Conservation (phyloP, 2,113 vertebrate species). For the Oncorhynchus mykiss region DNA sequence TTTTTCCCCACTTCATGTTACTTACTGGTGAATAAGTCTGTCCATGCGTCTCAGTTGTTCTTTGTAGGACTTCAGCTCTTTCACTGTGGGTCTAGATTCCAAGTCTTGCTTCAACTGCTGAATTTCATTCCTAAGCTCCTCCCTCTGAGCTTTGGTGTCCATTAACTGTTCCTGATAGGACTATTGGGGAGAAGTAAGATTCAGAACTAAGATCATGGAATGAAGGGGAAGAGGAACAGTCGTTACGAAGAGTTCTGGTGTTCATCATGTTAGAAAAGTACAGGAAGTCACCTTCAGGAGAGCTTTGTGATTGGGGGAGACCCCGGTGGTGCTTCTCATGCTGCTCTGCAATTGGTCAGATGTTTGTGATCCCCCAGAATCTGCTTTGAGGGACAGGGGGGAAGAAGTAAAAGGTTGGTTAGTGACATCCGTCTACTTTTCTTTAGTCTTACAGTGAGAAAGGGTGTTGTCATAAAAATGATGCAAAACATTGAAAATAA, state of each 20-base stretch:
- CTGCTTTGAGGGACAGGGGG: slow-evolving; percentile 67
- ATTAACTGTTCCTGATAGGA: slow-evolving; percentile 82
- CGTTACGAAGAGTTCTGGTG: no score
- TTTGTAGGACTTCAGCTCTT: slow-evolving; percentile 81
- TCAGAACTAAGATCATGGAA: neutral
- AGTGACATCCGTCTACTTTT: neutral
- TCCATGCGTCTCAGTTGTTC: slow-evolving; percentile 80
- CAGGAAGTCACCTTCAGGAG: slow-evolving; percentile 73
- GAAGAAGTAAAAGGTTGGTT: neutral
- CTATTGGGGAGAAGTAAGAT: slow-evolving; percentile 34
- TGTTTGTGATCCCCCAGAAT: slow-evolving; percentile 22
- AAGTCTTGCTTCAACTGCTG: slow-evolving; percentile 75
- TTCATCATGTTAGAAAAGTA: neutral
- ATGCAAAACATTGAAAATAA: neutral
- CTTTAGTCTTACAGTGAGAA: no score
- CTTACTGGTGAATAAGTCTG: slow-evolving; percentile 69
- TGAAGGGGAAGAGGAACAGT: no score
- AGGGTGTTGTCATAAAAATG: no score
- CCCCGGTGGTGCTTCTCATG: slow-evolving; percentile 51
- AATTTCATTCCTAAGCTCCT: slow-evolving; percentile 76
- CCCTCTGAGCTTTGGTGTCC: slow-evolving; percentile 71
- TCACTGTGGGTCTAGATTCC: slow-evolving; percentile 75
- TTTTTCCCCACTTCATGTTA: slow-evolving; percentile 57
- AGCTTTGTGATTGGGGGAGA: slow-evolving; percentile 72
- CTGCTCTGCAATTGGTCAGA: slow-evolving; percentile 40